Percentiles rank a stretch among this genome's conserved stretches.
phyloP scores from a whole-genome alignment of 2,113 vertebrate genomes.

The Chaetodon auriga region DNA sequence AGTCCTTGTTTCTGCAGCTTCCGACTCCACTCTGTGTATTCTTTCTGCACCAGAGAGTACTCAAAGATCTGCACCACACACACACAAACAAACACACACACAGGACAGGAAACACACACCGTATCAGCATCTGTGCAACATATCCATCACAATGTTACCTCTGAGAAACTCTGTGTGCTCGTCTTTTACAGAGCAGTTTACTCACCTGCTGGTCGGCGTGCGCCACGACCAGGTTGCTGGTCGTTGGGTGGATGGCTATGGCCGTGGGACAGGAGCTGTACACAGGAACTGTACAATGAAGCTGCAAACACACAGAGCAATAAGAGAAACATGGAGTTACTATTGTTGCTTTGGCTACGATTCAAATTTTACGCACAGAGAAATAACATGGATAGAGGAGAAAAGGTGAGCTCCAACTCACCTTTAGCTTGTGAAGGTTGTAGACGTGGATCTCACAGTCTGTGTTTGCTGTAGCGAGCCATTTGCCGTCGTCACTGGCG shows the following conservation, averaged over 20 bases:
- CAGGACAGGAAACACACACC: neutral
- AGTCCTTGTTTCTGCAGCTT: slow-evolving; percentile 88
- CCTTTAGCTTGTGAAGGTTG: slow-evolving; percentile 86
- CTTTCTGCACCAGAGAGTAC: slow-evolving; percentile 88
- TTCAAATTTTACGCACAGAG: rapidly evolving
- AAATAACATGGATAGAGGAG: rapidly evolving
- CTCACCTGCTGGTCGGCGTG: slow-evolving; percentile 95
- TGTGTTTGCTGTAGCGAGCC: slow-evolving; percentile 88
- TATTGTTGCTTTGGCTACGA: neutral
- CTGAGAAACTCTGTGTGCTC: neutral
- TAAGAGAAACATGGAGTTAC: rapidly evolving
- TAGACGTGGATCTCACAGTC: slow-evolving; percentile 88
- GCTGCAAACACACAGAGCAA: slow-evolving; percentile 73
- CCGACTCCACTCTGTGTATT: slow-evolving; percentile 93
- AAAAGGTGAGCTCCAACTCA: slow-evolving; percentile 59
- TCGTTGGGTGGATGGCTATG: slow-evolving; percentile 89
- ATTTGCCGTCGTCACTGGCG: slow-evolving; percentile 87
- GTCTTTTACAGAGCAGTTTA: neutral
- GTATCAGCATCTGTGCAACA: neutral
- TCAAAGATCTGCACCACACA: slow-evolving; percentile 87
- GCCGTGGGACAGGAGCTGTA: slow-evolving; percentile 91
- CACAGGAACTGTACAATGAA: slow-evolving; percentile 88
- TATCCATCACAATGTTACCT: neutral
- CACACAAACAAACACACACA: neutral
- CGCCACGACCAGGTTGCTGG: slow-evolving; percentile 87